phyloP scores from a whole-genome alignment of 1,140 invertebrate genomes.

The Dendrolimus punctatus region DNA sequence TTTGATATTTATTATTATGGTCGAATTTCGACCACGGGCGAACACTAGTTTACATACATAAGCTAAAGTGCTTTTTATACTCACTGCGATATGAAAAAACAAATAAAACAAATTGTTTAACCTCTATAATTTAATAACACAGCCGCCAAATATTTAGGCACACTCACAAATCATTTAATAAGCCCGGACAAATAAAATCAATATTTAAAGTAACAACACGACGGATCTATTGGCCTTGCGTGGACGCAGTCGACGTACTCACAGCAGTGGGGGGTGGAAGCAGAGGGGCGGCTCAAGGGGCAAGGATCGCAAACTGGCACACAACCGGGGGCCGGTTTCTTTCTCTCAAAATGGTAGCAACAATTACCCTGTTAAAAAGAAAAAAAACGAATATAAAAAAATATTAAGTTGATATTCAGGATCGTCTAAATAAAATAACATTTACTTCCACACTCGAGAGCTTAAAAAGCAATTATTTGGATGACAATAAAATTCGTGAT shows the following conservation, averaged over 20 bases:
- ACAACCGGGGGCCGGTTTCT: slow-evolving; percentile 15
- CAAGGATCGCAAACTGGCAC: no score
- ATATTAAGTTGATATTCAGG: slow-evolving; percentile 6
- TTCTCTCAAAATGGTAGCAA: slow-evolving; percentile 45
- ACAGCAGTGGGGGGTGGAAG: slow-evolving; percentile 5
- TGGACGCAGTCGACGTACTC: slow-evolving; percentile 24
- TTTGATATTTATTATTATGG: no score
- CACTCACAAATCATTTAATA: slow-evolving; percentile 5
- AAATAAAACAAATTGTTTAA: background rate
- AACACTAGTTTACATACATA: no score
- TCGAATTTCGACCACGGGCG: no score
- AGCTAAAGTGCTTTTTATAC: no score
- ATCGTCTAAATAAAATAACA: no score
- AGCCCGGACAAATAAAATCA: slow-evolving; percentile 1
- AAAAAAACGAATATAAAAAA: slow-evolving; percentile 15
- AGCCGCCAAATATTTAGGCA: slow-evolving; percentile 25
- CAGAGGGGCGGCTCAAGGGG: no score
- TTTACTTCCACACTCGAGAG: no score
- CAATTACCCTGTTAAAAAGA: slow-evolving; percentile 37
- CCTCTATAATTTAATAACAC: slow-evolving; percentile 23
- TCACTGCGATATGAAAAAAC: background rate
- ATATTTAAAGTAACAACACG: slow-evolving; percentile 17
- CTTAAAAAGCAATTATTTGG: no score
- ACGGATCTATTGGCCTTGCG: slow-evolving; percentile 11
- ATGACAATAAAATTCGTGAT: no score